A percentile compares a stretch with the other conserved stretches of the same genome.
Evolutionary conservation across 2,888 invertebrate genomes (phyloP).

Genomic region (Mythimna albipuncta): DNA sequence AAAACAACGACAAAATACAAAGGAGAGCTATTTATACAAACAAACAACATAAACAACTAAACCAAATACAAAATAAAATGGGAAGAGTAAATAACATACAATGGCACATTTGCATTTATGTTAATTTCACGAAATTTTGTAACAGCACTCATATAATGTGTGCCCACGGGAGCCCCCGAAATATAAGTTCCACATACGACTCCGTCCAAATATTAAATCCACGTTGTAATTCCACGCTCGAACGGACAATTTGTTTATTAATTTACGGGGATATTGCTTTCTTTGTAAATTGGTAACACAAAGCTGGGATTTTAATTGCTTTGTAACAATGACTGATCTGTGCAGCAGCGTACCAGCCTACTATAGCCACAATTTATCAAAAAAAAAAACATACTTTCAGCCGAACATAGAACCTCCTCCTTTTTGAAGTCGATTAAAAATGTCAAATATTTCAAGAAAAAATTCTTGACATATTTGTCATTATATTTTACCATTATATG

Average conservation of each 20-base stretch:
- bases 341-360: neutral
- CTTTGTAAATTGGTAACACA: constrained; percentile 35
- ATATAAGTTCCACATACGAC: constrained; percentile 50
- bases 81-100: constrained; percentile 68
- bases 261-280: constrained; percentile 56
- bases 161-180: constrained; percentile 50
- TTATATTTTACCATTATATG: too few species aligned
- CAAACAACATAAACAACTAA: constrained; percentile 44
- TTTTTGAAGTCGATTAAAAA: too few species aligned
- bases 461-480: too few species aligned
- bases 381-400: too few species aligned
- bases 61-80: constrained; percentile 69
- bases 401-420: too few species aligned
- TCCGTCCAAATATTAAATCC: constrained; percentile 59
- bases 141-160: constrained; percentile 61
- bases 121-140: constrained; percentile 75
- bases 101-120: constrained; percentile 81
- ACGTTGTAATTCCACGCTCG: constrained; percentile 42
- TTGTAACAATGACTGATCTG: neutral
- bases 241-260: constrained; percentile 55
- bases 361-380: neutral
- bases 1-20: constrained; percentile 9
- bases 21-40: constrained; percentile 24
- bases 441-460: too few species aligned
- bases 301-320: constrained; percentile 27